Base-by-base conservation (phyloP, 2,888 invertebrate genomes). In the Calameuta pallipes region DNA sequence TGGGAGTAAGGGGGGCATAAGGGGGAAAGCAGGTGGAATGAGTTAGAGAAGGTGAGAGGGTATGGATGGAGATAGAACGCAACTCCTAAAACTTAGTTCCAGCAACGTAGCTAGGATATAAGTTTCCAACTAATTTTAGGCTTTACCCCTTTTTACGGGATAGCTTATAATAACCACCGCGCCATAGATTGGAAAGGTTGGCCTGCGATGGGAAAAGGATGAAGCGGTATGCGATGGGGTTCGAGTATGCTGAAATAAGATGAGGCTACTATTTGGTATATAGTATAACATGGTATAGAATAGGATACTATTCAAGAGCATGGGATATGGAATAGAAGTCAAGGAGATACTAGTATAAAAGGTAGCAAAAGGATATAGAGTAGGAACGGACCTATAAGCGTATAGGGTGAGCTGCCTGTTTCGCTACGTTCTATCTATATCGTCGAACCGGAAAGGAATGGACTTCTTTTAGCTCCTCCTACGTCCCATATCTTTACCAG, bases 51-150 rank as follows among this genome's bases (percentile, higher is more conserved):
- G 9, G 56, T 56, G 9, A 56, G 56, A 56, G 2, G 9, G 56
- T 56, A 56, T 56, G 56, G 9, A 56, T 56, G 23, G 69, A 75
- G 75, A 35, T 68, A 71, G 75, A 71, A 33, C 31, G 71, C 56
- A 23, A 56, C 56, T 78, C 78, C 76, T 78, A 68, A 78, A 76
- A 73, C 73, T 78, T 78, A 41, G n/a, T 37, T 36, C 68, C 12
- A 36, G 73, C 34, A 15, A n/a, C 75, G 15, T 75, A 77, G 78
- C 75, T 68, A 73, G 78, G 77, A 75, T 79, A 76, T 77, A 82
- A 83, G 83, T 80, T 82, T 37, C 74, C 36, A 80, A 84, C 83
- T 85, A 85, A 85, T 85, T 85, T 83, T 75, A 70, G 79, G 73
- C 34, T 81, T 77, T 74, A 81, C 78, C 80, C 78, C 81, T 83